Base-by-base conservation (phyloP, 2,888 invertebrate species). In the Ptilodon capucinus region DNA sequence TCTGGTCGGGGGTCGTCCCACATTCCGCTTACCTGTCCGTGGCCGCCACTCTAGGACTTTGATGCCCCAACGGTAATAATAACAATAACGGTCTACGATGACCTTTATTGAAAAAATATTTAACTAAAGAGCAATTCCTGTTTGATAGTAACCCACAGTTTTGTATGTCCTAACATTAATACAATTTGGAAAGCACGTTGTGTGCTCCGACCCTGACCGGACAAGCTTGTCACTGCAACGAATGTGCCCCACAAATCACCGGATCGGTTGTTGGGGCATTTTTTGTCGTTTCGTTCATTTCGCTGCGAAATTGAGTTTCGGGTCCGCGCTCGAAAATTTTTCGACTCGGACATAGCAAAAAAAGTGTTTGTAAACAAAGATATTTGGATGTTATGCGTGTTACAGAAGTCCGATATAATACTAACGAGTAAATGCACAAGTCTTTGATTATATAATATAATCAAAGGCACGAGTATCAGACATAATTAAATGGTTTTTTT, bases 171-270 rank as follows among this genome's bases (percentile, higher is more conserved):
- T 64, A 62, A 51, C 54, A 52, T 63, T 72, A 73, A 71, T 68
- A 68, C 70, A 75, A 74, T 76, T 73, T 66, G 62, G 66, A 72
- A 76, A 79, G 65, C 79, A 72, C 69, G 71, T 74, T 66, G 81
- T 84, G 79, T 81, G 79, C 67, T 60, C 64, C 76, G 63, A 54
- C 64, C 62, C 65, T 72, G 70, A 65, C 71, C 73, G 78, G 76
- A 81, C 85, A 79, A 80, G 82, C 80, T 79, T 87, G 90, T 87
- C 90, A 84, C 83, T 86, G 84, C 86, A 86, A 89, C 79, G 84
- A 80, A 90, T 89, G 86, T 77, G 75, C 64, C 65, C 84, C 86
- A 89, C 90, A 90, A 90, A 90, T 90, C 90, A 90, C 87, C 75
- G 73, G 79, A 73, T 78, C 78, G 81, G 76, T 76, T 78, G 79